A percentile compares a stretch with the other conserved stretches of the same genome.
Conservation (phyloP, 2,797 vertebrate species). For the Hylomyscus alleni region DNA sequence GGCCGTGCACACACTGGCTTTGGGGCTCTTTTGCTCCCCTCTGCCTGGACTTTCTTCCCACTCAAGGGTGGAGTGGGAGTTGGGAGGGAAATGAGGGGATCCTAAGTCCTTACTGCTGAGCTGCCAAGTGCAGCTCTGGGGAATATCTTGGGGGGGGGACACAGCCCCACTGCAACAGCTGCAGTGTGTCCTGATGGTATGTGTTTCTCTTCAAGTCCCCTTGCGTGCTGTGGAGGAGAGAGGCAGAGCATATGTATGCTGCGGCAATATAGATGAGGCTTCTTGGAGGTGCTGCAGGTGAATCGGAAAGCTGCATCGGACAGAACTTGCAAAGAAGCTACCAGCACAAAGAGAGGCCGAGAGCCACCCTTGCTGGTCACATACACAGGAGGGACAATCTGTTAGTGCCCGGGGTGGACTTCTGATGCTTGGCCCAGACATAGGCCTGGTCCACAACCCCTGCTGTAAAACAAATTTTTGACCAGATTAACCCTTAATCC, state of each 20-base stretch:
- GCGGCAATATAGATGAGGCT: background rate
- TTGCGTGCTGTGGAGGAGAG: background rate
- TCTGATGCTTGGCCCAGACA: background rate
- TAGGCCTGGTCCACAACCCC: background rate
- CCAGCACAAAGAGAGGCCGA: background rate
- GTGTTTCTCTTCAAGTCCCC: slow-evolving; percentile 18
- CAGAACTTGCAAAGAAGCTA: background rate
- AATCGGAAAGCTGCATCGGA: background rate
- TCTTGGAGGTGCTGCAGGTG: background rate
- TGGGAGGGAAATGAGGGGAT: background rate
- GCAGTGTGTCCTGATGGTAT: slow-evolving; percentile 44
- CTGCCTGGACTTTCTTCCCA: background rate
- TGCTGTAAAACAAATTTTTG: background rate
- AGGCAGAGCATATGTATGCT: background rate
- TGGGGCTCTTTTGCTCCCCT: background rate
- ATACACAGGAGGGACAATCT: background rate
- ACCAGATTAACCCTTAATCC: background rate
- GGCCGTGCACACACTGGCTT: background rate
- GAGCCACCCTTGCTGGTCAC: background rate
- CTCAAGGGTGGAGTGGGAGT: background rate
- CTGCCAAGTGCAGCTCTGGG: slow-evolving; percentile 11
- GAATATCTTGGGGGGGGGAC: background rate
- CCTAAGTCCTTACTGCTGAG: background rate
- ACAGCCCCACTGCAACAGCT: background rate
- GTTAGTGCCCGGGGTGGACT: background rate